A percentile compares a stretch with the other conserved stretches of the same genome.
These are phyloP conservation scores for Scotopteryx bipunctaria DNA, from an alignment of 2,888 invertebrate species.

Conservation along the genomic window DNA sequence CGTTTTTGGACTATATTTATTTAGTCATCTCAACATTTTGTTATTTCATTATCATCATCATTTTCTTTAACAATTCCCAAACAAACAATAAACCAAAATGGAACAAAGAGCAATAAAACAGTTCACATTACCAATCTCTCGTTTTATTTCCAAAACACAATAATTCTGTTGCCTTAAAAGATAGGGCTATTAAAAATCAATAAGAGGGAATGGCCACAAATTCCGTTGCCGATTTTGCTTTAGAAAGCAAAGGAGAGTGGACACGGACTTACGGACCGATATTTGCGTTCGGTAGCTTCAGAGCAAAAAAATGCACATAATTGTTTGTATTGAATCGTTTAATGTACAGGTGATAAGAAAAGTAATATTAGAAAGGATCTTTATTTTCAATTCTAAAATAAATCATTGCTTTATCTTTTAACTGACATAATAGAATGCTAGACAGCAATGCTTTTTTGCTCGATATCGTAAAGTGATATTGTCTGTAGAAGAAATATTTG, in stretches of 20 bases:
- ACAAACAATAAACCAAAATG: conserved; percentile 22
- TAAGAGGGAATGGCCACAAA: conserved; percentile 36
- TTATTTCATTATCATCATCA: neutral
- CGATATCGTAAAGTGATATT: too few species aligned
- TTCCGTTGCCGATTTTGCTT: conserved; percentile 25
- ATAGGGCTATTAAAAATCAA: conserved; percentile 59
- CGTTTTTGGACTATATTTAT: too few species aligned
- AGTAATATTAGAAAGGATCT: conserved; percentile 20
- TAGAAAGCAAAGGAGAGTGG: conserved; percentile 39
- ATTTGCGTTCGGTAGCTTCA: conserved; percentile 49
- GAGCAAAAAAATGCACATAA: conserved; percentile 67
- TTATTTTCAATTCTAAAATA: too few species aligned
- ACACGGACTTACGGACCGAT: conserved; percentile 60
- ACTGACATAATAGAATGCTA: too few species aligned
- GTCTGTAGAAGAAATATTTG: too few species aligned
- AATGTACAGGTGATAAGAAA: conserved; percentile 50
- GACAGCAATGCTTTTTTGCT: too few species aligned
- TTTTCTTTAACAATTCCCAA: conserved; percentile 3
- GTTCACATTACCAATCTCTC: conserved; percentile 24
- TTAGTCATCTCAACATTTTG: too few species aligned
- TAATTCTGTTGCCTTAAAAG: conserved; percentile 42
- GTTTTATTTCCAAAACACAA: conserved; percentile 29
- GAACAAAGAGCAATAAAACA: conserved; percentile 35
- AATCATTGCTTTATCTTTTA: too few species aligned
- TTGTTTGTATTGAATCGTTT: conserved; percentile 79